These are phyloP conservation scores for Eclectus roratus DNA, from an alignment of 2,113 vertebrate species.

Conservation along the genomic window DNA sequence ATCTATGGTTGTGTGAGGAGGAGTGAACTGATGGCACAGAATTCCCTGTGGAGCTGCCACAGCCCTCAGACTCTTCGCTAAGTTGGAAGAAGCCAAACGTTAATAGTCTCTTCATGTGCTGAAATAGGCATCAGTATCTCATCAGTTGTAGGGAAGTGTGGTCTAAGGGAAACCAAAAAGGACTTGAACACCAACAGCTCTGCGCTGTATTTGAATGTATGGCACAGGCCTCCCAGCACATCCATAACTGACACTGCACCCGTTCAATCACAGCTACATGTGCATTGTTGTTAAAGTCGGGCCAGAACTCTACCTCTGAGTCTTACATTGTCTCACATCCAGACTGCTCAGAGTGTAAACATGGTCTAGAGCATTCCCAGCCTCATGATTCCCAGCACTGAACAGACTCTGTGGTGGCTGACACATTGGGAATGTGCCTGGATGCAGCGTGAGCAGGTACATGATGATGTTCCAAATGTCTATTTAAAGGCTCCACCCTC, in stretches of 20 bases:
- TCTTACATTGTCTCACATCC: neutral
- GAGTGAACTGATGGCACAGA: neutral
- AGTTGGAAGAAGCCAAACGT: neutral
- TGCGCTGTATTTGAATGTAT: neutral
- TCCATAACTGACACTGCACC: neutral
- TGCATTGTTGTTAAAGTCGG: neutral
- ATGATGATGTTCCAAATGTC: neutral
- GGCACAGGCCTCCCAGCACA: neutral
- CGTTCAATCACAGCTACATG: neutral
- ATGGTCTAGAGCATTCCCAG: neutral
- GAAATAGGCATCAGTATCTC: neutral
- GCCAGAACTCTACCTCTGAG: neutral
- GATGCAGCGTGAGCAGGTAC: neutral
- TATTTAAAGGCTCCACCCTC: neutral
- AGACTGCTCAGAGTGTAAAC: neutral
- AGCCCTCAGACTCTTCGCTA: neutral
- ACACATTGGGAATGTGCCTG: neutral
- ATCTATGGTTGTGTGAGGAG: neutral
- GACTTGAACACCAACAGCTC: neutral
- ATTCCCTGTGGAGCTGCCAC: neutral
- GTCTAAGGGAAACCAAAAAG: neutral
- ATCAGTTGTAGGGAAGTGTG: neutral
- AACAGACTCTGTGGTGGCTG: neutral
- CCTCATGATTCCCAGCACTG: accelerated
- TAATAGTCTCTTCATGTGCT: neutral